Evolutionary conservation across 2,888 invertebrate species (phyloP), one percentile per base, ranked within the genome.

Genomic region (Stratiomys singularior): DNA sequence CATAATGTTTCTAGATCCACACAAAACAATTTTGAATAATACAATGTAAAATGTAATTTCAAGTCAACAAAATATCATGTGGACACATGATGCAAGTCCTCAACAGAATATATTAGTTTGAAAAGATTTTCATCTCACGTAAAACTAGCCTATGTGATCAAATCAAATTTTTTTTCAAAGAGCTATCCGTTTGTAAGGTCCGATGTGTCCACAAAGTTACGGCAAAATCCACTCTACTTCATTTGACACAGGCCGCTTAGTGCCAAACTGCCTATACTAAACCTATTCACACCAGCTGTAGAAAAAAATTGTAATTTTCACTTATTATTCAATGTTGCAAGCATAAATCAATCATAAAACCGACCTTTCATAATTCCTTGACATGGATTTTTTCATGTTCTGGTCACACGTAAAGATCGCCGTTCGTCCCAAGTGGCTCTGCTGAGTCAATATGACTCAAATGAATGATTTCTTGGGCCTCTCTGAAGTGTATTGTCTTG

Each of bases 341-440:
- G 21, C 46, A 30, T 25, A 69, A 25, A 69, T 69, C 69, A 69
- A 69, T 69, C 69, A 69, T 69, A 69, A 69, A 46, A 18, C 25
- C 47, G 69, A 47, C 69, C 69, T 69, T 69, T 69, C 69, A 69
- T 47, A 69, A 69, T 69, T 69, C 47, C 69, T 47, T 69, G 69
- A 69, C 69, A 69, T 69, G n/a, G 9, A 4, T 15, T 18, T 18
- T 21, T 21, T 47, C 47, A 69, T 47, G 47, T 47, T 46, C 25
- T 69, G 69, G 46, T 69, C 46, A 47, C n/a, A 27, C 44, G 9
- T 18, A 7, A 2, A 60, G 9, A 69, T 69, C 44, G 25, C 37
- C 25, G 69, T 47, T 47, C 25, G 69, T 69, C 69, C 69, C 46
- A 60, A 60, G 23, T n/a, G 25, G 2, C 52, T 52, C 52, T 60